Percentiles rank a stretch among this genome's conserved stretches.
These are phyloP conservation scores for Belgica antarctica DNA, from an alignment of 2,888 invertebrate species.

Conservation along the genomic window DNA sequence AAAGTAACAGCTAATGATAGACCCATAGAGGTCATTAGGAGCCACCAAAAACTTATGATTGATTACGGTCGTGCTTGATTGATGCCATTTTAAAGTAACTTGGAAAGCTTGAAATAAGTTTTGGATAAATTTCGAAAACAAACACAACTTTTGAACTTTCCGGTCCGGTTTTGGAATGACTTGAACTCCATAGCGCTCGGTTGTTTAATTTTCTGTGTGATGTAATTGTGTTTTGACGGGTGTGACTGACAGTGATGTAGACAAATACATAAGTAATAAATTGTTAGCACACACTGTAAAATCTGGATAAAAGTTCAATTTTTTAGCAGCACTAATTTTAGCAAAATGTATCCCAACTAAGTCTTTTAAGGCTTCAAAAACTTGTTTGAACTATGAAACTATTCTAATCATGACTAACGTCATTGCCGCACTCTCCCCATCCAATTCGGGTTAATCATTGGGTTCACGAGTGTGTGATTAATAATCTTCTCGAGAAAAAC, in stretches of 20 bases:
- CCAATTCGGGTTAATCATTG: conserved; percentile 37
- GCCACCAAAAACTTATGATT: conserved; percentile 38
- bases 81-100: conserved; percentile 34
- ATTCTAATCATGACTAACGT: too few species aligned
- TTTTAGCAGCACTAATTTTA: too few species aligned
- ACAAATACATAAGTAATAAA: too few species aligned
- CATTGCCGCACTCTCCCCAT: too few species aligned
- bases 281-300: too few species aligned
- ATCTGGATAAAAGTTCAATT: too few species aligned
- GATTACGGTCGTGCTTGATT: conserved; percentile 42
- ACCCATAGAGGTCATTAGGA: conserved; percentile 37
- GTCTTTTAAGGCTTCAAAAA: too few species aligned
- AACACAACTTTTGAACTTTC: conserved; percentile 25
- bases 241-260: background rate
- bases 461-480: conserved; percentile 23
- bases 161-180: background rate
- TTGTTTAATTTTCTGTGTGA: background rate
- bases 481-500: conserved; percentile 32
- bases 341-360: too few species aligned
- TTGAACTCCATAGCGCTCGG: too few species aligned
- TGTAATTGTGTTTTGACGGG: background rate
- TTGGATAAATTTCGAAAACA: conserved; percentile 12
- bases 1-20: conserved; percentile 40
- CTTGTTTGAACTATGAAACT: too few species aligned
- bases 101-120: background rate